These are phyloP conservation scores for Epizoanthus rinbou DNA, from an alignment of 92 coral and sea anemone genomes.

Conservation along the genomic window DNA sequence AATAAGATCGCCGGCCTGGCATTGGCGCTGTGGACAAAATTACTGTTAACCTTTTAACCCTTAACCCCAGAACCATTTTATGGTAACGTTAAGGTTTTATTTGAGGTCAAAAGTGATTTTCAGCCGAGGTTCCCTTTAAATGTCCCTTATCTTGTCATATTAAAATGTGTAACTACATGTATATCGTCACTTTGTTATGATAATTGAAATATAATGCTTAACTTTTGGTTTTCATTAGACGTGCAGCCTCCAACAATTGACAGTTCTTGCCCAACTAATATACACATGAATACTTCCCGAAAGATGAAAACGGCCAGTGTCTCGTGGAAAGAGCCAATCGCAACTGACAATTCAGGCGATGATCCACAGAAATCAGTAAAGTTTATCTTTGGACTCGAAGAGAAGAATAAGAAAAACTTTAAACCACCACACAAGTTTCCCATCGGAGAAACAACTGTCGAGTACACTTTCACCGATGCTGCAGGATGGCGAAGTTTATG, in stretches of 20 bases:
- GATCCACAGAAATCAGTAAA: background rate
- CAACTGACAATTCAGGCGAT: constrained; percentile 32
- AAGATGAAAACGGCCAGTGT: constrained; percentile 14
- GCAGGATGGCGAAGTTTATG: background rate
- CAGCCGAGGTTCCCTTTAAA: too few species aligned
- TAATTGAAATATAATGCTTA: too few species aligned
- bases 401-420: background rate
- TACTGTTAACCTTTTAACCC: too few species aligned
- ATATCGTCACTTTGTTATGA: too few species aligned
- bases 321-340: constrained; percentile 21
- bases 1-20: too few species aligned
- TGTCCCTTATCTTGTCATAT: too few species aligned
- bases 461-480: constrained; percentile 16
- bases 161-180: too few species aligned
- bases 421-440: constrained; percentile 3
- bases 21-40: too few species aligned
- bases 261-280: constrained; percentile 1
- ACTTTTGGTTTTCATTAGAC: background rate
- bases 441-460: constrained; percentile 14
- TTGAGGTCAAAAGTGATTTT: too few species aligned
- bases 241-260: background rate
- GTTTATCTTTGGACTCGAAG: background rate
- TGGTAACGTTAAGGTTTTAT: too few species aligned
- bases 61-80: too few species aligned
- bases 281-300: background rate